Evolutionary conservation across 2,888 invertebrate species (phyloP).

Genomic region (Acanthosepion esculentum): DNA sequence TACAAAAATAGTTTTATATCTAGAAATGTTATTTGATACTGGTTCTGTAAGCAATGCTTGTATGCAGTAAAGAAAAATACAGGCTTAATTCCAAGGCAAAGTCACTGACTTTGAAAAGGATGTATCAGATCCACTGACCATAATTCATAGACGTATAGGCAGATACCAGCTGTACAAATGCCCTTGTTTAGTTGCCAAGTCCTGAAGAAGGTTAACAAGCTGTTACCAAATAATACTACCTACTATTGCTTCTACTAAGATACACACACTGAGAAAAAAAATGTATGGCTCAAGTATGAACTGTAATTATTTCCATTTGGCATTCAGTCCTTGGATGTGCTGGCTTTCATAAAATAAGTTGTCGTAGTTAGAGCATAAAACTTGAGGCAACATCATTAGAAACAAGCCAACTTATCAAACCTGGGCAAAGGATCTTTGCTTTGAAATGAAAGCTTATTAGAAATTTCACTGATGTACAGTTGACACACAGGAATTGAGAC

Average conservation of each 20-base stretch:
- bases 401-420: too few relatives aligned
- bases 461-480: too few relatives aligned
- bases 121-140: neutral
- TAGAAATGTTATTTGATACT: neutral
- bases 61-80: neutral
- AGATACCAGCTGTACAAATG: neutral
- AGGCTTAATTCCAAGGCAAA: neutral
- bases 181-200: neutral
- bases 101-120: neutral
- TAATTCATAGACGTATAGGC: neutral
- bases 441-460: too few relatives aligned
- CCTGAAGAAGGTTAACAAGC: neutral
- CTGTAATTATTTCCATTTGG: too few relatives aligned
- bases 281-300: neutral
- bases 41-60: too few relatives aligned
- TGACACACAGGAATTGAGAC: too few relatives aligned
- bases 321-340: too few relatives aligned
- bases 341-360: too few relatives aligned
- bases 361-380: too few relatives aligned
- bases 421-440: too few relatives aligned
- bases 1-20: constrained; percentile 33
- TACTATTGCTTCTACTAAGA: neutral
- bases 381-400: too few relatives aligned
- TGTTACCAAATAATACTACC: neutral
- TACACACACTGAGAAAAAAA: neutral